These are phyloP conservation scores for Drosophila pandora DNA, from an alignment of 1,140 invertebrate species.

Conservation along the genomic window DNA sequence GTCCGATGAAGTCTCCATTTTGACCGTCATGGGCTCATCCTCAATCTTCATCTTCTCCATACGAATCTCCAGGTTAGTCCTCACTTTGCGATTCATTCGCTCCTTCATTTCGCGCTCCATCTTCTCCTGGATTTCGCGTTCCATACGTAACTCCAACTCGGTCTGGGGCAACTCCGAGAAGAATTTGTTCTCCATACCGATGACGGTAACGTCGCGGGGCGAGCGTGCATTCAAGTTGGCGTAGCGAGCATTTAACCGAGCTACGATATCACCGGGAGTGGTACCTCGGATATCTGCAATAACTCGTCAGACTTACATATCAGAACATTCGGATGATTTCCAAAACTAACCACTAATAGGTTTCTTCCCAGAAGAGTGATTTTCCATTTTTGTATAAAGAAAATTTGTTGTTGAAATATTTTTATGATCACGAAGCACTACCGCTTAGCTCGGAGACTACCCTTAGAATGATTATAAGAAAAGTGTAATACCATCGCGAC, in stretches of 20 bases:
- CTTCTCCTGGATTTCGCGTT: neutral
- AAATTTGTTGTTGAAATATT: neutral
- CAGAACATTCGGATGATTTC: too few relatives aligned
- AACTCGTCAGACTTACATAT: neutral
- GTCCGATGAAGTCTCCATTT: neutral
- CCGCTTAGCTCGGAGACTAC: neutral
- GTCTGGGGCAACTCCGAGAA: neutral
- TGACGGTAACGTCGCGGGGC: neutral
- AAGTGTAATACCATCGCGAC: neutral
- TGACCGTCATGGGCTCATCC: too few relatives aligned
- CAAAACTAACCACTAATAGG: neutral
- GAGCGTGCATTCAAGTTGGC: neutral
- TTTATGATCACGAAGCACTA: neutral
- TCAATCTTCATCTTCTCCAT: neutral
- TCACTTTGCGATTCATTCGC: neutral
- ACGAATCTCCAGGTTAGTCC: neutral
- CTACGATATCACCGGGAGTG: neutral
- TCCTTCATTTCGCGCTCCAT: neutral
- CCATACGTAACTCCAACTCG: neutral
- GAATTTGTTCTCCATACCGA: neutral
- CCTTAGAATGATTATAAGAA: neutral
- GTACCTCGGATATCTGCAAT: neutral
- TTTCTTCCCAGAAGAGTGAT: neutral
- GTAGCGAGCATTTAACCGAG: neutral
- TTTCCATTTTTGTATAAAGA: neutral